These are phyloP conservation scores for Platycheirus rosarum DNA, from an alignment of 2,888 invertebrate species.

Conservation along the genomic window DNA sequence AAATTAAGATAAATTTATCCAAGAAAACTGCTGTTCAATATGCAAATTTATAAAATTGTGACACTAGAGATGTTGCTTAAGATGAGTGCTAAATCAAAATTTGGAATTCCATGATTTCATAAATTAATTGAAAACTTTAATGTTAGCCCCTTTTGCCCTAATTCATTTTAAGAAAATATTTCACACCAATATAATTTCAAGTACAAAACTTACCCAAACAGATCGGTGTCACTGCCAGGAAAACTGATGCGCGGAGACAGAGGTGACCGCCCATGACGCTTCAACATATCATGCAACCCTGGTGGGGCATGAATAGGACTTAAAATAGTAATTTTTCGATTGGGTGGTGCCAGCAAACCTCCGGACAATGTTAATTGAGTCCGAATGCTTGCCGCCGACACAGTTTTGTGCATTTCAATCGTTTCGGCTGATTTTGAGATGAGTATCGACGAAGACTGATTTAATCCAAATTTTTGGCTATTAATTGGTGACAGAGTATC, in stretches of 20 bases:
- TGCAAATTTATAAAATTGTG: too few relatives aligned
- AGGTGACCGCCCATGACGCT: conserved; percentile 81
- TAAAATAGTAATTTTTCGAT: conserved; percentile 88
- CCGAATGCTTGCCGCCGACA: conserved; percentile 80
- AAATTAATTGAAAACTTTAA: too few relatives aligned
- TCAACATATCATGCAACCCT: conserved; percentile 84
- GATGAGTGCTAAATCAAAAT: too few relatives aligned
- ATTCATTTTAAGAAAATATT: too few relatives aligned
- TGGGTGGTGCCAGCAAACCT: conserved; percentile 82
- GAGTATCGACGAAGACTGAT: conserved; percentile 82
- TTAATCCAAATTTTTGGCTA: conserved; percentile 79
- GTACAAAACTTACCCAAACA: conserved; percentile 81
- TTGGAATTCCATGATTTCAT: too few relatives aligned
- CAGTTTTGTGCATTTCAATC: conserved; percentile 81
- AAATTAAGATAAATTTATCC: too few relatives aligned
- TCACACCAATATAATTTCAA: too few relatives aligned
- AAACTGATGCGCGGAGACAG: conserved; percentile 82
- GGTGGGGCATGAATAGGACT: conserved; percentile 88
- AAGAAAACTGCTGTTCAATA: too few relatives aligned
- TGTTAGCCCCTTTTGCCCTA: too few relatives aligned
- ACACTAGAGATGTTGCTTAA: too few relatives aligned
- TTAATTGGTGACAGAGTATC: conserved; percentile 75
- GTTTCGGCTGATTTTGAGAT: conserved; percentile 83
- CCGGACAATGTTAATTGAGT: conserved; percentile 82
- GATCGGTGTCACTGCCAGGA: conserved; percentile 81